Percentiles rank a stretch among this genome's conserved stretches.
Conservation (phyloP, 2,888 invertebrate species). For the Ochropacha duplaris region DNA sequence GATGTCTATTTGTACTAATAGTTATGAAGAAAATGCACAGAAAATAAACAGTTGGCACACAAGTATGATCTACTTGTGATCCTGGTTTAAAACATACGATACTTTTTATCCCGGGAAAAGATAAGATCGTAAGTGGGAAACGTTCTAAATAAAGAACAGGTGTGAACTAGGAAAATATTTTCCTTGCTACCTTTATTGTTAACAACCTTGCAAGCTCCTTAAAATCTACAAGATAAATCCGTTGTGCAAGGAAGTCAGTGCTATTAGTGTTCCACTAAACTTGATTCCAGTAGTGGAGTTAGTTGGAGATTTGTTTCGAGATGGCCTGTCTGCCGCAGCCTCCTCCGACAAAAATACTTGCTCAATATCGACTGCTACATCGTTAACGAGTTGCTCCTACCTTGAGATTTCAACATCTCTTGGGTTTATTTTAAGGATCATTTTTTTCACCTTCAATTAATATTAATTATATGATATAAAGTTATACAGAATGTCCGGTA, state of each 20-base stretch:
- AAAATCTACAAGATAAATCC: not conserved
- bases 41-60: too few species aligned
- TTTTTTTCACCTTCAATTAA: not conserved
- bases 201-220: not conserved
- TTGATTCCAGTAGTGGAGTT: conserved; percentile 37
- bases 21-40: too few species aligned
- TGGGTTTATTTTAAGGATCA: not conserved
- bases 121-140: too few species aligned
- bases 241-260: conserved; percentile 12
- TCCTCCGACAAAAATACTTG: conserved; percentile 29
- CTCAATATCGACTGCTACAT: conserved; percentile 33
- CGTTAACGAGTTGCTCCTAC: conserved; percentile 26
- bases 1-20: too few species aligned
- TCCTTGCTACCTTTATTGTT: too few species aligned
- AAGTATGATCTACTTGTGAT: too few species aligned
- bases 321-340: conserved; percentile 54
- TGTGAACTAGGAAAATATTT: too few species aligned
- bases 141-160: too few species aligned
- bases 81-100: too few species aligned
- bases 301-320: conserved; percentile 59
- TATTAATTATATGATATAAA: too few species aligned
- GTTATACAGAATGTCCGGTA: too few species aligned
- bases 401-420: conserved; percentile 8
- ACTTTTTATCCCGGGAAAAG: too few species aligned
- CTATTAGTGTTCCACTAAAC: conserved; percentile 35